Evolutionary conservation across 1,140 invertebrate genomes (phyloP).

Genomic region (Drosophila mayri): DNA sequence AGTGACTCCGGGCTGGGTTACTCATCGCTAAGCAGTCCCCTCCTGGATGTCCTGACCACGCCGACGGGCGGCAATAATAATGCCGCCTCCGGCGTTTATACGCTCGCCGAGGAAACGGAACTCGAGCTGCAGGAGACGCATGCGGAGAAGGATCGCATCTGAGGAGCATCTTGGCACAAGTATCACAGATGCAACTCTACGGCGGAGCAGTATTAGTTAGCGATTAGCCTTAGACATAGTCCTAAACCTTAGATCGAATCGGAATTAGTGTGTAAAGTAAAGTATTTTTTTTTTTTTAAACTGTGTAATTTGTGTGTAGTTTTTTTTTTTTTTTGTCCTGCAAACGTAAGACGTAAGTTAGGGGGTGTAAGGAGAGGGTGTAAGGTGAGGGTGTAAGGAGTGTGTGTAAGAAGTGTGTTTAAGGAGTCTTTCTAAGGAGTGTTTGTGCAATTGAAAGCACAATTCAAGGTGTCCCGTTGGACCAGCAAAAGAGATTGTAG

Average conservation of each 20-base stretch:
- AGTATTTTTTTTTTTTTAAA: slow-evolving; percentile 17
- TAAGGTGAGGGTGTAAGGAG: neutral
- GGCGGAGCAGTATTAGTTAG: slow-evolving; percentile 25
- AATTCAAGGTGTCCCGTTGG: slow-evolving; percentile 27
- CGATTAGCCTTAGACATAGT: slow-evolving; percentile 47
- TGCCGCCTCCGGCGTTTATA: slow-evolving; percentile 86
- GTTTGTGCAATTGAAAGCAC: neutral
- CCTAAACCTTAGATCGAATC: slow-evolving; percentile 41
- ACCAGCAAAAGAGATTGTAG: slow-evolving; percentile 19
- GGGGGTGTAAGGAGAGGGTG: neutral
- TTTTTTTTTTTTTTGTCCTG: neutral
- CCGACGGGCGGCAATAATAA: slow-evolving; percentile 52
- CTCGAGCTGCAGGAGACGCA: slow-evolving; percentile 86
- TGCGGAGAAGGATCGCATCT: slow-evolving; percentile 80
- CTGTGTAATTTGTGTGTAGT: neutral
- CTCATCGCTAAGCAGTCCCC: slow-evolving; percentile 57
- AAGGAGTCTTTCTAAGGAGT: neutral
- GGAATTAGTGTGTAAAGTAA: slow-evolving; percentile 32
- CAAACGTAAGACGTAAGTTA: neutral
- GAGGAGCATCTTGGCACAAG: neutral
- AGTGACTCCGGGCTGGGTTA: slow-evolving; percentile 42
- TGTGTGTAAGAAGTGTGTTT: neutral
- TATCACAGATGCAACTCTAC: neutral
- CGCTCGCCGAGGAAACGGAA: slow-evolving; percentile 88
- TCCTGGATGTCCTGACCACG: slow-evolving; percentile 67